Percentiles rank a stretch among this genome's conserved stretches.
phyloP scores from a whole-genome alignment of 1,140 invertebrate genomes.

The Procambarus clarkii region DNA sequence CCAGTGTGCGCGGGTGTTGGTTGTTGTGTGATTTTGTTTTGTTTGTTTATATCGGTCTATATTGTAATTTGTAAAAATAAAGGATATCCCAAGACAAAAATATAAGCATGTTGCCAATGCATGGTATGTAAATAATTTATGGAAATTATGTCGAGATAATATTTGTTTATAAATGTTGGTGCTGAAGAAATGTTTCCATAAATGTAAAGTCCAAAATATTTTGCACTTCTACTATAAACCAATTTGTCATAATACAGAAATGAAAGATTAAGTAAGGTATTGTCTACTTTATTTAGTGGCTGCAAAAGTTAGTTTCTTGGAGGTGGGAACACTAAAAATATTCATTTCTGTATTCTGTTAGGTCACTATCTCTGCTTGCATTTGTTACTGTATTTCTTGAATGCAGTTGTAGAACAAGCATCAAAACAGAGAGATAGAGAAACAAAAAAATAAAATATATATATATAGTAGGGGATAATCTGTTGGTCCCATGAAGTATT shows the following conservation, averaged over 20 bases:
- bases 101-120: neutral
- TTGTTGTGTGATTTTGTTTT: neutral
- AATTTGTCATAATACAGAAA: constrained; percentile 3
- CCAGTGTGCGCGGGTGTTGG: neutral
- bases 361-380: neutral
- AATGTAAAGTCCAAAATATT: neutral
- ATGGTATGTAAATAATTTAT: neutral
- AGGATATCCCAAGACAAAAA: neutral
- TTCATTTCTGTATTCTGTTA: constrained; percentile 4
- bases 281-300: neutral
- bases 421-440: neutral
- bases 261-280: neutral
- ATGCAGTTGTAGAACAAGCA: neutral
- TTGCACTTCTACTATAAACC: neutral
- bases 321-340: neutral
- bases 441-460: neutral
- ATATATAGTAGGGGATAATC: neutral
- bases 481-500: neutral
- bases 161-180: neutral
- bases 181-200: neutral
- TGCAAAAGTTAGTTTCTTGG: neutral
- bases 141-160: neutral
- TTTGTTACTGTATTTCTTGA: constrained; percentile 1
- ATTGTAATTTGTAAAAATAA: neutral
- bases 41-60: neutral